phyloP scores from a whole-genome alignment of 2,888 invertebrate species.

The Stenchaetothrips biformis region DNA sequence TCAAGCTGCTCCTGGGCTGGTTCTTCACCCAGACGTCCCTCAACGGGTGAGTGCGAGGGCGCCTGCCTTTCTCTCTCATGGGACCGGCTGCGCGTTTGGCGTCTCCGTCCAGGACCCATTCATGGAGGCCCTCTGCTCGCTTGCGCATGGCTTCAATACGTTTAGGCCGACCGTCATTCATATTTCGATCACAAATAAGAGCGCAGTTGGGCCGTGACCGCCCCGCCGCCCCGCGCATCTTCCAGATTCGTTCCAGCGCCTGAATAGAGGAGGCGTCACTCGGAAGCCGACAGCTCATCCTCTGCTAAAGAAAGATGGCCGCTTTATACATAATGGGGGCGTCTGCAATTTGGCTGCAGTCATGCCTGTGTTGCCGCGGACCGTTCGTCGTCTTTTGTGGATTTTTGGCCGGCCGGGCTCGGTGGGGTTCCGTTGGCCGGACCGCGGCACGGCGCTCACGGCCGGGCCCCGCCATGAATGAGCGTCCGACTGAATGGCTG shows the following conservation, averaged over 20 bases:
- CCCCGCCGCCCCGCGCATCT: background rate
- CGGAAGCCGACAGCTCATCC: slow-evolving; percentile 24
- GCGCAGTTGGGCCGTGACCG: slow-evolving; percentile 19
- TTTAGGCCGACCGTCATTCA: slow-evolving; percentile 13
- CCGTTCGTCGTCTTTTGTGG: no score
- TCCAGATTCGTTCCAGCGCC: background rate
- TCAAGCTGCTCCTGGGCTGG: slow-evolving; percentile 75
- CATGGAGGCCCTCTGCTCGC: no score
- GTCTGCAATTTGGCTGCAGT: background rate
- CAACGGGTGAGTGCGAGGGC: slow-evolving; percentile 69
- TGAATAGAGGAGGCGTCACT: slow-evolving; percentile 17
- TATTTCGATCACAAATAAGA: slow-evolving; percentile 24
- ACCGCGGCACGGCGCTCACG: no score
- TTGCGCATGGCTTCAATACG: background rate
- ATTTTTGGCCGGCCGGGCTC: no score
- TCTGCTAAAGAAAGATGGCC: slow-evolving; percentile 19
- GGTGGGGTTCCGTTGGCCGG: no score
- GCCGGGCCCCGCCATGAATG: no score
- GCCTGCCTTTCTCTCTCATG: background rate
- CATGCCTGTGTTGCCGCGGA: background rate
- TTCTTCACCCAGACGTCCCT: slow-evolving; percentile 94
- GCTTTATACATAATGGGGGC: slow-evolving; percentile 13
- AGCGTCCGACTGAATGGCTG: no score
- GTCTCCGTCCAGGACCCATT: no score
- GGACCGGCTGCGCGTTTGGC: no score